Base-by-base conservation (phyloP, 2,888 invertebrate genomes). In the Lordiphosa andalusiaca region DNA sequence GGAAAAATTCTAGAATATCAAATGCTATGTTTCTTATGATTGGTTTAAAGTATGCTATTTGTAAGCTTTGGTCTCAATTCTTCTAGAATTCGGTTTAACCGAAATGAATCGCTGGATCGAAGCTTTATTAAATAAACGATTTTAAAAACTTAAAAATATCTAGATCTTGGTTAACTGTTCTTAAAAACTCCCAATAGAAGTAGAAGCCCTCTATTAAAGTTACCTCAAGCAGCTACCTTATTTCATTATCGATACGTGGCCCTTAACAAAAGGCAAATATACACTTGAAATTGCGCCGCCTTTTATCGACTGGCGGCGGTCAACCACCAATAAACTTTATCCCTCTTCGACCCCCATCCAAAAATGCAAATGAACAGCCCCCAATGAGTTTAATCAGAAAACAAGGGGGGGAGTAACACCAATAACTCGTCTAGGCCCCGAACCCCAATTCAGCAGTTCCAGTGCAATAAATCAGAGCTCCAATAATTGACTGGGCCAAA, bases 391-490 rank as follows among this genome's bases (percentile, higher is more conserved):
- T 54, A 51, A 57, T 61, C 55, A 7, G 36, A 60, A 52, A 59
- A 56, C 56, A 48, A 50, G 38, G 33, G n/a, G n/a, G 12, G 40
- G 10, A 56, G 65, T 55, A 50, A 58, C 59, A 62, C 70, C 70
- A 73, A 83, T 83, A 84, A 81, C 76, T 73, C 69, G 73, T 72
- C 73, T 73, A 68, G 66, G 46, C 58, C 53, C 60, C 47, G 49
- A 37, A 58, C 36, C 44, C 57, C 21, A 36, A 41, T 52, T 59
- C 44, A 48, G 46, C 38, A 57, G 35, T 59, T 33, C 53, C 52
- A 63, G 69, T 57, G 77, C 77, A 82, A 77, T 77, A 77, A 77
- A 77, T 77, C 77, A 77, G 75, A 64, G 71, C 71, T 78, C 80
- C 84, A 82, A 84, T 77, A 77, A 77, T 77, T 77, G 77, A 77